Conservation (phyloP, 2,113 vertebrate species). For the Nesogale talazaci region DNA sequence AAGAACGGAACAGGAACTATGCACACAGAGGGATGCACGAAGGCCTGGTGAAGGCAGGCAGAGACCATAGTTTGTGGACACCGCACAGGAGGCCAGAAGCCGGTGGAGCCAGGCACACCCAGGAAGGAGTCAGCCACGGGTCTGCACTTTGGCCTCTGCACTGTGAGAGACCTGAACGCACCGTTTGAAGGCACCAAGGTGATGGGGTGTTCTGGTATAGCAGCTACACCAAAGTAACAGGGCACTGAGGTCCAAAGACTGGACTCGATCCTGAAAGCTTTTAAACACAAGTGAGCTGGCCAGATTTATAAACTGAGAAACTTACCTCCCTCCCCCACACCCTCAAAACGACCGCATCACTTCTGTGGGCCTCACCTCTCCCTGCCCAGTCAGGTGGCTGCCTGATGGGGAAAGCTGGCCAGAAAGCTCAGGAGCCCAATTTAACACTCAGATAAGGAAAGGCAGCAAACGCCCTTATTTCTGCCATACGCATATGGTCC, state of each 20-base stretch:
- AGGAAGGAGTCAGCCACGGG: background rate
- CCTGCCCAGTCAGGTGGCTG: background rate
- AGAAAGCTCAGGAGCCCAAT: background rate
- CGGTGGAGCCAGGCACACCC: background rate
- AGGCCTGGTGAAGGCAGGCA: background rate
- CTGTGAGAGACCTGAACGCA: background rate
- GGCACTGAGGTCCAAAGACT: background rate
- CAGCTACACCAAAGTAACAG: background rate
- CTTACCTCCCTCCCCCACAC: too few relatives aligned
- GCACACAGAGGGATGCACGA: background rate
- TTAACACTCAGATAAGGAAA: background rate
- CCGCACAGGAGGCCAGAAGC: background rate
- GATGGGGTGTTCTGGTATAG: background rate
- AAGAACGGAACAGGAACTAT: background rate
- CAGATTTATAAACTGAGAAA: background rate
- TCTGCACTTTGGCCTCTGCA: background rate
- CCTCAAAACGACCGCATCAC: background rate
- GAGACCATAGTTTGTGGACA: background rate
- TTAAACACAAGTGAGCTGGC: background rate
- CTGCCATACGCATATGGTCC: background rate
- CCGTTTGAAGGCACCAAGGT: background rate
- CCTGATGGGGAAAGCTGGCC: background rate
- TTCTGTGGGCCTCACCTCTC: background rate
- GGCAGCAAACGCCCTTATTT: background rate
- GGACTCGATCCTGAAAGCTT: background rate